Base-by-base conservation (phyloP, 1,140 invertebrate species). In the Medauroidea extradentata region DNA sequence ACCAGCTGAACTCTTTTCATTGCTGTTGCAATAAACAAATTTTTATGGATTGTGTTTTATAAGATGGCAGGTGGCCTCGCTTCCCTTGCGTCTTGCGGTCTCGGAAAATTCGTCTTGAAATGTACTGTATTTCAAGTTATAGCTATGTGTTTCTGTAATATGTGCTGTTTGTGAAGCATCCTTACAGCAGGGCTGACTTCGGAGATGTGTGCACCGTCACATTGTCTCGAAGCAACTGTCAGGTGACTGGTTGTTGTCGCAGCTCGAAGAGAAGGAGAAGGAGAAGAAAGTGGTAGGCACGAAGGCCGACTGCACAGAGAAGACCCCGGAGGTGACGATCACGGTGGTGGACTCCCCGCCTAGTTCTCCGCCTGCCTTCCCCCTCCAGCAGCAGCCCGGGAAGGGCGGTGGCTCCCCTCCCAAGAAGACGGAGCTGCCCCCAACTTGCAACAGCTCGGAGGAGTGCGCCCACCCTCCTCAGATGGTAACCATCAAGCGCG, bases 401-500 rank as follows among this genome's bases (percentile, higher is more conserved):
- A 34, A 34, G 29, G 29, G 29, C 29, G 11, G 29, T 11, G 29
- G 29, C 29, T 34, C 29, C 29, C 29, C 29, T 4, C 29, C 29
- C 29, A 34, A 34, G 52, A 62, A 61, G 56, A 53, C 46, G 18
- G 44, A 46, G n/a, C 44, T 46, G 5, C 18, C 24, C 13, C 29
- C 29, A 7, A 11, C 29, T 11, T 34, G 29, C 29, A 34, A 34
- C 11, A 34, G 29, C 11, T 34, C 29, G 5, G 29, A 34, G 29
- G 29, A 34, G 11, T 34, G 29, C 11, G 29, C 25, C 4, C 49
- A 51, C 25, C 29, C 53, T 16, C 53, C 83, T 27, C 82, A 87
- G 56, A 88, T 89, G 71, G 87, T 89, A 3, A 89, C 87, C 1
- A 89, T 89, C 62, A 81, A 86, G 51, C 73, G 86, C 21, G 83